phyloP scores from a whole-genome alignment of 2,113 vertebrate genomes.

The Rhinoderma darwinii region DNA sequence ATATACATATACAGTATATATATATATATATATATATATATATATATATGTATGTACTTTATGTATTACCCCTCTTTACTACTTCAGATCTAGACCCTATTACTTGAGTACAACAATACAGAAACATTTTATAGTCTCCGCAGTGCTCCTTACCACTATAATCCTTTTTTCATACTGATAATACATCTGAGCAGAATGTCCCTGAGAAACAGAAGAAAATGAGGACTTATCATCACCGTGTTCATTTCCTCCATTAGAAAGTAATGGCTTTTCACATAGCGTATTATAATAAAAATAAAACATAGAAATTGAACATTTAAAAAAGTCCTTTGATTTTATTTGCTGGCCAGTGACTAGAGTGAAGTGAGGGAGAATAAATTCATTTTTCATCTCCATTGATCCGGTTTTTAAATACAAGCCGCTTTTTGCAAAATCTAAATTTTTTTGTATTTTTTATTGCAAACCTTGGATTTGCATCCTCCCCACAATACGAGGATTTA shows the following conservation, averaged over 20 bases:
- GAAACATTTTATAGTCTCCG: slow-evolving; percentile 1
- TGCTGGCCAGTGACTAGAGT: slow-evolving; percentile 17
- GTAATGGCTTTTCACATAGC: slow-evolving; percentile 27
- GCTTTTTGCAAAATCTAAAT: background rate
- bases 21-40: no score
- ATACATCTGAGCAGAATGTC: slow-evolving; percentile 12
- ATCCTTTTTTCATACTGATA: slow-evolving; percentile 4
- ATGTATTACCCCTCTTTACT: background rate
- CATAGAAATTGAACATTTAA: background rate
- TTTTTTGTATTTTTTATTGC: slow-evolving; percentile 37
- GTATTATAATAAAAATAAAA: slow-evolving; percentile 37
- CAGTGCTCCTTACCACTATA: background rate
- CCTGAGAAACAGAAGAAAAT: slow-evolving; percentile 14
- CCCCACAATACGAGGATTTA: slow-evolving; percentile 51
- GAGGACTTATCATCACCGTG: slow-evolving; percentile 21
- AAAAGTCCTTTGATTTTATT: slow-evolving; percentile 13
- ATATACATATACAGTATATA: background rate
- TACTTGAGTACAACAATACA: background rate
- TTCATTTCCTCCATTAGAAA: slow-evolving; percentile 19
- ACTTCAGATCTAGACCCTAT: background rate
- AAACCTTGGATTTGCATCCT: slow-evolving; percentile 14
- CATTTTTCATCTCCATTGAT: slow-evolving; percentile 16
- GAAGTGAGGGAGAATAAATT: slow-evolving; percentile 1
- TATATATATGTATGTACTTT: no score
- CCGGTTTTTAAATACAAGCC: background rate